phyloP scores from a whole-genome alignment of 2,888 invertebrate species.

The Metallyticus violacea region DNA sequence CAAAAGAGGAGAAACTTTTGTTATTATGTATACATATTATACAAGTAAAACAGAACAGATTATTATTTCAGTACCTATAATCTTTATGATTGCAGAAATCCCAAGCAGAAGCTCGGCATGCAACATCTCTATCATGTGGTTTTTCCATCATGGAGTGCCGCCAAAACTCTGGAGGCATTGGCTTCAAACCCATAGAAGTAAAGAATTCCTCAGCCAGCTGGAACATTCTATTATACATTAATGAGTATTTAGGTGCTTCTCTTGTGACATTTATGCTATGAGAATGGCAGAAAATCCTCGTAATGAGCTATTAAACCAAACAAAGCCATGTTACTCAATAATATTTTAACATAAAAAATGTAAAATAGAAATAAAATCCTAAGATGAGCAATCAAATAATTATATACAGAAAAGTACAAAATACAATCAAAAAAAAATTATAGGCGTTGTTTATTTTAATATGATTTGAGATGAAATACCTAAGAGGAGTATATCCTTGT shows the following conservation, averaged over 20 bases:
- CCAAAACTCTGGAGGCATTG: conserved; percentile 84
- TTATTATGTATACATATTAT: too few relatives aligned
- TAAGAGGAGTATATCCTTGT: conserved; percentile 69
- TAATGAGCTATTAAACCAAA: too few relatives aligned
- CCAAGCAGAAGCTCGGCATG: conserved; percentile 79
- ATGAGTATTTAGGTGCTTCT: neutral
- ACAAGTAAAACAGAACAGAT: too few relatives aligned
- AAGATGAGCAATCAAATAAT: neutral
- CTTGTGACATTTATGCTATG: too few relatives aligned
- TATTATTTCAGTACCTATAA: conserved; percentile 65
- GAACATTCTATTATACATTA: conserved; percentile 59
- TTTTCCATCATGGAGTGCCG: conserved; percentile 73
- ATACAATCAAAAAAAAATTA: neutral
- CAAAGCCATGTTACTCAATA: neutral
- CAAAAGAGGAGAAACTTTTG: too few relatives aligned
- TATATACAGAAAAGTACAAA: neutral
- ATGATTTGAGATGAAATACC: conserved; percentile 49
- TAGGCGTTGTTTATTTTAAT: neutral
- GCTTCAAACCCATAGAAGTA: conserved; percentile 73
- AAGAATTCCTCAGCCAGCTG: conserved; percentile 82
- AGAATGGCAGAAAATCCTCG: too few relatives aligned
- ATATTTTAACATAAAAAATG: neutral
- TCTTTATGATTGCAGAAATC: conserved; percentile 82
- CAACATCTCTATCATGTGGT: conserved; percentile 67
- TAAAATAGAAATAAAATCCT: neutral